Percentiles rank a stretch among this genome's conserved stretches.
phyloP scores from a whole-genome alignment of 2,113 vertebrate species.

The Bos javanicus region DNA sequence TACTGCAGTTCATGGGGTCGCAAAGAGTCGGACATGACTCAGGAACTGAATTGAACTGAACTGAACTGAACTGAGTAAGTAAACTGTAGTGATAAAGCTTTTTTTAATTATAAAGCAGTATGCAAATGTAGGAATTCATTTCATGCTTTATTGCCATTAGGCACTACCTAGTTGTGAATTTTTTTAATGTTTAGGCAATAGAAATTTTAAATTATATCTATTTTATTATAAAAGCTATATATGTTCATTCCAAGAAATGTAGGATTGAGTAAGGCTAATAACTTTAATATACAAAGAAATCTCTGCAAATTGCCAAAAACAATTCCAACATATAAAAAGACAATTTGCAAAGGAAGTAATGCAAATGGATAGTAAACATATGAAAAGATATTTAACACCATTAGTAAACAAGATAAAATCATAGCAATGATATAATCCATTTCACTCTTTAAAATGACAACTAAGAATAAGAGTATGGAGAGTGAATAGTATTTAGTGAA shows the following conservation, averaged over 20 bases:
- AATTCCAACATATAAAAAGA: background rate
- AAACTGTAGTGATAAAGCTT: background rate
- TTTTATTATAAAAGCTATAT: background rate
- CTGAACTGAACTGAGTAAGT: background rate
- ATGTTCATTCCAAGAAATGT: background rate
- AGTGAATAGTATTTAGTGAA: background rate
- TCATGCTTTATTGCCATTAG: background rate
- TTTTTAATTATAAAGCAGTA: background rate
- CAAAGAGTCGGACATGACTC: background rate
- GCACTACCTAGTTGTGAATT: background rate
- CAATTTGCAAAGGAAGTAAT: background rate
- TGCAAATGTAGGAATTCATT: background rate
- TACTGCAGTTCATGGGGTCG: background rate
- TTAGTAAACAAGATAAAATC: background rate
- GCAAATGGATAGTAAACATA: background rate
- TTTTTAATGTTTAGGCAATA: background rate
- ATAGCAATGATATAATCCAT: background rate
- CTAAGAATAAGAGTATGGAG: background rate
- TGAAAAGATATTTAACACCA: background rate
- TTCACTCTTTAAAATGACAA: background rate
- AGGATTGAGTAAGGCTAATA: background rate
- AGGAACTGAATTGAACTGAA: background rate
- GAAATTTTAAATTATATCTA: constrained; percentile 9
- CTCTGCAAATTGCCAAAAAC: background rate
- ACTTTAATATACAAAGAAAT: background rate